Evolutionary conservation across 2,113 vertebrate genomes (phyloP), one percentile per base, ranked within the genome.

Genomic region (Gopherus flavomarginatus): DNA sequence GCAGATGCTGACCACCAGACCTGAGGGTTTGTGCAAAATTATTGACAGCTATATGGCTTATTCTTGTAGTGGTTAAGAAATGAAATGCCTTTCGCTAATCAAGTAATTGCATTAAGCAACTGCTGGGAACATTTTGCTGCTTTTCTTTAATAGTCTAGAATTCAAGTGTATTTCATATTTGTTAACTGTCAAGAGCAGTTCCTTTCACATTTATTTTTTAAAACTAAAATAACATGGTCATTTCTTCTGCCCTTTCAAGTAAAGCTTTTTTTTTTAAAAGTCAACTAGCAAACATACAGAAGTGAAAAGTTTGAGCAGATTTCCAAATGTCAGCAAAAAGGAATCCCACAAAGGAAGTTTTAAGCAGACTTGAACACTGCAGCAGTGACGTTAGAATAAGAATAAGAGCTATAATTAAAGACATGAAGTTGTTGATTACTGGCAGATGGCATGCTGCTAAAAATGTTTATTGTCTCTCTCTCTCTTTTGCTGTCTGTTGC

Each of bases 11-110:
- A 95, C 96, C 97, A 95, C 91, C 90, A 93, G 86, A 92, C 95
- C 96, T 84, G 91, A 90, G 96, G 96, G 95, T 87, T 92, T 82
- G 3, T 95, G 97, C 38, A 83, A 93, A 96, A 97, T 97, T 98
- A 98, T 98, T 92, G 98, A 99, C 98, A 98, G 97, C 94, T 98
- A 98, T 98, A 98, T 98, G 98, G 98, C 98, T 97, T 98, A 97
- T 98, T 94, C 97, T 95, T 98, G 98, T 99, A 97, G 98, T 4
- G 98, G 98, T 98, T 97, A 97, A 91, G 92, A 97, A 98, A 97
- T 93, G 95, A 97, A 98, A 97, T 97, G 96, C 96, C 92, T 95
- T 82, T 78, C 88, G 95, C 94, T 98, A 96, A 98, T 98, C 97
- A 98, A 93, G 97, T 97, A 98, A 98, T 98, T 97, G 98, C 97